phyloP scores from a whole-genome alignment of 2,113 vertebrate species.

The Hyperoodon ampullatus region DNA sequence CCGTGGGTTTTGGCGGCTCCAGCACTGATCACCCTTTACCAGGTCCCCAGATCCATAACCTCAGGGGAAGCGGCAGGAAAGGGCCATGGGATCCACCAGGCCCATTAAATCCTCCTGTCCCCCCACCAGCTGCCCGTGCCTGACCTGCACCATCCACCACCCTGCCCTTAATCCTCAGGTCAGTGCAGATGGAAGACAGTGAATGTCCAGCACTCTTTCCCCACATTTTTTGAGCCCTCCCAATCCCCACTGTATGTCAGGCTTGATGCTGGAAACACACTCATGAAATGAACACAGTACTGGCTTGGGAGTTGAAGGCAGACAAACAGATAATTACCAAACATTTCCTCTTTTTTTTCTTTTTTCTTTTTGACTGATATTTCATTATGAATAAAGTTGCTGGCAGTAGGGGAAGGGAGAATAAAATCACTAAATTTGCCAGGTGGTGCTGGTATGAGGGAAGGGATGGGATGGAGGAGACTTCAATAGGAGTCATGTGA shows the following conservation, averaged over 20 bases:
- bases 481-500: neutral
- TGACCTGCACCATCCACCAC: neutral
- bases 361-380: neutral
- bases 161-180: neutral
- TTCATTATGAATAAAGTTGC: neutral
- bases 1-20: neutral
- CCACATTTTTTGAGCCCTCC: neutral
- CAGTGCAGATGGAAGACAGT: neutral
- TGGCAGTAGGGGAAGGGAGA: neutral
- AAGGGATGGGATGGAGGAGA: neutral
- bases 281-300: neutral
- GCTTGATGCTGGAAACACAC: neutral
- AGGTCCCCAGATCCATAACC: neutral
- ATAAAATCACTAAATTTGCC: neutral
- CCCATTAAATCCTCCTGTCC: neutral
- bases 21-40: neutral
- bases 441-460: neutral
- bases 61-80: neutral
- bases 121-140: neutral
- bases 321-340: neutral
- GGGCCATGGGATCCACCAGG: neutral
- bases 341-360: neutral
- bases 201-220: neutral
- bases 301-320: neutral
- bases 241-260: neutral